Conservation (phyloP, 2,888 invertebrate species). For the Harpagoxenus sublaevis region DNA sequence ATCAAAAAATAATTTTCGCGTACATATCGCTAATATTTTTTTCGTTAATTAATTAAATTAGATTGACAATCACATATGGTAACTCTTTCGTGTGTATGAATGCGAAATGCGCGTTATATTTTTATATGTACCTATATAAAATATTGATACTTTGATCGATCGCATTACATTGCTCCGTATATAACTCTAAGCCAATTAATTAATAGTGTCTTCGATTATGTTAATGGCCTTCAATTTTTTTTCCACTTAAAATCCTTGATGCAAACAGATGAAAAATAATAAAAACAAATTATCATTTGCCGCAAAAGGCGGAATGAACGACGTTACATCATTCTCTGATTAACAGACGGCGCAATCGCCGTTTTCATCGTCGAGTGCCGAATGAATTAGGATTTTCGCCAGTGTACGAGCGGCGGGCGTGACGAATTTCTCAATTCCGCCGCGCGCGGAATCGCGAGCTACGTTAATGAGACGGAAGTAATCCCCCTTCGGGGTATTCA, state of each 20-base stretch:
- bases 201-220: background rate
- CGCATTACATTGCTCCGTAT: background rate
- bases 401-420: slow-evolving; percentile 63
- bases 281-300: slow-evolving; percentile 1
- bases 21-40: background rate
- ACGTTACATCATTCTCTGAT: slow-evolving; percentile 54
- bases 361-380: slow-evolving; percentile 59
- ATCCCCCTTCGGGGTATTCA: slow-evolving; percentile 74
- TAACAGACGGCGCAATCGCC: slow-evolving; percentile 61
- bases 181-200: background rate
- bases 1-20: background rate
- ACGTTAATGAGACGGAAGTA: slow-evolving; percentile 80
- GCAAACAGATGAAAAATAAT: background rate
- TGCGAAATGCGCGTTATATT: background rate
- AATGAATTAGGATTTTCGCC: slow-evolving; percentile 73
- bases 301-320: slow-evolving; percentile 3
- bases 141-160: background rate
- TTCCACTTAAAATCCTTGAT: background rate
- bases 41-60: background rate
- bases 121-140: background rate
- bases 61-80: background rate
- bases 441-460: slow-evolving; percentile 66
- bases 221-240: background rate
- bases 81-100: background rate
- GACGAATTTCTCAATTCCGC: slow-evolving; percentile 73